phyloP scores from a whole-genome alignment of 2,797 vertebrate species.

The Poeciliopsis gracilis region DNA sequence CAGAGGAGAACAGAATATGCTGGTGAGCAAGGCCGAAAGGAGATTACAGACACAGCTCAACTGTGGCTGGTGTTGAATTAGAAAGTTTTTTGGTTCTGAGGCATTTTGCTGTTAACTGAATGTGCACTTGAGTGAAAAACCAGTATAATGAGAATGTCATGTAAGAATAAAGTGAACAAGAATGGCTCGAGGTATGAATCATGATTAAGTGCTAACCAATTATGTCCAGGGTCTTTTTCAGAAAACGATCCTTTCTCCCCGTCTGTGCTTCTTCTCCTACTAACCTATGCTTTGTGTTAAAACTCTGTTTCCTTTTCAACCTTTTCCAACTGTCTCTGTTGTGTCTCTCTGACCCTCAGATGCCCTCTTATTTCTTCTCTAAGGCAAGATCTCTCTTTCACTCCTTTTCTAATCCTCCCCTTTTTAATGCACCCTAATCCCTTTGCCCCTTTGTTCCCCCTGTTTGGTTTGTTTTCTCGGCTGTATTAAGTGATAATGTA shows the following conservation, averaged over 20 bases:
- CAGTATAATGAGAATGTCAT: slow-evolving; percentile 67
- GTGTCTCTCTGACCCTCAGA: slow-evolving; percentile 84
- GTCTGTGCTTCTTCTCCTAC: slow-evolving; percentile 71
- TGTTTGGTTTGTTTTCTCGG: slow-evolving; percentile 37
- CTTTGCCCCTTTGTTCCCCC: slow-evolving; percentile 38
- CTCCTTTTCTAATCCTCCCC: slow-evolving; percentile 70
- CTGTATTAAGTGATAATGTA: slow-evolving; percentile 53
- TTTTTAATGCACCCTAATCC: slow-evolving; percentile 69
- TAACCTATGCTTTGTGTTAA: slow-evolving; percentile 76
- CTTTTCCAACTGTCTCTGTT: slow-evolving; percentile 77
- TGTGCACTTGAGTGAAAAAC: slow-evolving; percentile 60
- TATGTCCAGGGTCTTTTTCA: slow-evolving; percentile 61
- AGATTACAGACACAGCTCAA: slow-evolving; percentile 46
- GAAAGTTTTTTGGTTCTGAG: slow-evolving; percentile 64
- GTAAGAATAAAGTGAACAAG: slow-evolving; percentile 64
- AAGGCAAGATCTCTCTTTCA: slow-evolving; percentile 83
- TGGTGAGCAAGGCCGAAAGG: slow-evolving; percentile 31
- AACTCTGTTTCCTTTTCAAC: slow-evolving; percentile 67
- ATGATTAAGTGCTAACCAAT: slow-evolving; percentile 66
- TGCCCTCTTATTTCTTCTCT: slow-evolving; percentile 85
- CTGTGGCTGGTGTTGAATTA: slow-evolving; percentile 58
- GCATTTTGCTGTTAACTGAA: slow-evolving; percentile 67
- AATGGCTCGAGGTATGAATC: slow-evolving; percentile 68
- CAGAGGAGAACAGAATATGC: slow-evolving; percentile 12
- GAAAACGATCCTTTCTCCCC: slow-evolving; percentile 67